Conservation (phyloP, 2,888 invertebrate genomes). For the Drosophila nigricruria region DNA sequence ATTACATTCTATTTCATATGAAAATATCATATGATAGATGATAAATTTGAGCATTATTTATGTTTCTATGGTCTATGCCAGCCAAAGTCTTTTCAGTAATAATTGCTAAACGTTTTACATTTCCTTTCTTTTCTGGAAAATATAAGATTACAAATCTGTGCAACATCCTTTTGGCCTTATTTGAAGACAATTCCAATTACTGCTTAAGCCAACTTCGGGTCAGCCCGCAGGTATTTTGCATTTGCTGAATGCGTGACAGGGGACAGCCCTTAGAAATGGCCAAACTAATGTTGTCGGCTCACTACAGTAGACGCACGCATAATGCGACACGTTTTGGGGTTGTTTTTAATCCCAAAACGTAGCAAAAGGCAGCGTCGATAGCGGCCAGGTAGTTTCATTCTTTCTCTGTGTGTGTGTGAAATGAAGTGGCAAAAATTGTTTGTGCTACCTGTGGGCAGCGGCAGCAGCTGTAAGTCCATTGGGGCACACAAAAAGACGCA, state of each 20-base stretch:
- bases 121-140: not conserved
- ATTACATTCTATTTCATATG: not conserved
- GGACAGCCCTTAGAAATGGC: slow-evolving; percentile 31
- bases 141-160: slow-evolving; percentile 6
- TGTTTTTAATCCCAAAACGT: slow-evolving; percentile 75
- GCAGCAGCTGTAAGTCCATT: slow-evolving; percentile 37
- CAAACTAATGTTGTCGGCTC: slow-evolving; percentile 34
- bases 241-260: slow-evolving; percentile 10
- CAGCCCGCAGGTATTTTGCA: slow-evolving; percentile 52
- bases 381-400: slow-evolving; percentile 32
- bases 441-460: slow-evolving; percentile 69
- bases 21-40: not conserved
- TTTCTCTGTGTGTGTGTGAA: slow-evolving; percentile 53
- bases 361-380: slow-evolving; percentile 38
- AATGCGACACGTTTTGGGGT: slow-evolving; percentile 75
- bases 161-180: slow-evolving; percentile 1
- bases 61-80: not conserved
- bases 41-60: not conserved
- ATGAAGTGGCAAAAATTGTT: slow-evolving; percentile 77
- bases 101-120: not conserved
- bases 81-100: not conserved
- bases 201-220: slow-evolving; percentile 14
- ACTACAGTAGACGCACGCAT: slow-evolving; percentile 47
- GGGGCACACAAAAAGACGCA: slow-evolving; percentile 56
- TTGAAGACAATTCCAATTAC: slow-evolving; percentile 19